phyloP scores from a whole-genome alignment of 1,140 invertebrate genomes.

The Chrysomallon squamiferum region DNA sequence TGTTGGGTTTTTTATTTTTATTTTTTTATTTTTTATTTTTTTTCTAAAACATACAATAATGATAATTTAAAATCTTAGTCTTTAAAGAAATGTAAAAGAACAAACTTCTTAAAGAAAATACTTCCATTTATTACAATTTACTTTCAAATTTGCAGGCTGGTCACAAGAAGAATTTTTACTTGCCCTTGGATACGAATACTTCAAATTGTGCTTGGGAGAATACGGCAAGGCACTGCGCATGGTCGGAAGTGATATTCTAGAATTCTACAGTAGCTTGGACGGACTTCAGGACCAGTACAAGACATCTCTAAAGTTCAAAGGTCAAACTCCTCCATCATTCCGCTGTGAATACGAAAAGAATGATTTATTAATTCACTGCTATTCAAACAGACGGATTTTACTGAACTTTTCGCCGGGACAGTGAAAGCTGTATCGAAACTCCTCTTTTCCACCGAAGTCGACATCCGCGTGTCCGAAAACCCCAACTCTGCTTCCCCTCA shows the following conservation, averaged over 20 bases:
- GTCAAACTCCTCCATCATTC: conserved; percentile 60
- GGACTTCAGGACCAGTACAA: conserved; percentile 58
- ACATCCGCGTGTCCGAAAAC: conserved; percentile 32
- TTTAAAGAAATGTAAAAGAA: too few species aligned
- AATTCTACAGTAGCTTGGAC: conserved; percentile 60
- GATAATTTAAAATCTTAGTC: too few species aligned
- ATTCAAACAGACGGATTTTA: conserved; percentile 55
- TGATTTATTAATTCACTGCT: conserved; percentile 60
- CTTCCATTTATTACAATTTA: too few species aligned
- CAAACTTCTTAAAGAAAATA: too few species aligned
- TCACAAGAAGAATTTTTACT: conserved; percentile 20
- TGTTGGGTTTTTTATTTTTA: too few species aligned
- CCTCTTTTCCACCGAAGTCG: conserved; percentile 36
- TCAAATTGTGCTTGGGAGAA: conserved; percentile 45
- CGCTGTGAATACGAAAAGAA: conserved; percentile 65
- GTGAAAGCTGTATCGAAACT: conserved; percentile 76
- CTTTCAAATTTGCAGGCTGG: too few species aligned
- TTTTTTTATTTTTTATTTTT: too few species aligned
- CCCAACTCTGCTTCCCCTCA: conserved; percentile 34
- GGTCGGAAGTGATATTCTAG: conserved; percentile 55
- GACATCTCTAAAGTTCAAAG: conserved; percentile 41
- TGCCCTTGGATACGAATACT: conserved; percentile 48
- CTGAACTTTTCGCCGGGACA: conserved; percentile 57
- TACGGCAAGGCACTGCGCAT: conserved; percentile 55
- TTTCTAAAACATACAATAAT: too few species aligned